A percentile compares a stretch with the other conserved stretches of the same genome.
These are phyloP conservation scores for Psilopsiagon aurifrons DNA, from an alignment of 2,113 vertebrate genomes.

Conservation along the genomic window DNA sequence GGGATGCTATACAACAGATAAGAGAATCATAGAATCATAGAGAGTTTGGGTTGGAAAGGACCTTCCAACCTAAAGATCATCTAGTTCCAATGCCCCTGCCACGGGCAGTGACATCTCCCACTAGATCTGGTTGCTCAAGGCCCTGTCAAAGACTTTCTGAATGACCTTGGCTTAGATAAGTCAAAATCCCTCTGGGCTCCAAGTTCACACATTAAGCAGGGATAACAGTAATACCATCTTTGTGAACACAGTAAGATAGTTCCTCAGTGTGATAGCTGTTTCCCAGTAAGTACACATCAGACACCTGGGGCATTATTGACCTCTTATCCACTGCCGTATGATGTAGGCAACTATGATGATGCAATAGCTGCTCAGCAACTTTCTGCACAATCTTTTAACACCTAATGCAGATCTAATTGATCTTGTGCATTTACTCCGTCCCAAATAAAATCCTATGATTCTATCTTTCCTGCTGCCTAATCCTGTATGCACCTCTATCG, in stretches of 20 bases:
- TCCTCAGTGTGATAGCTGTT: background rate
- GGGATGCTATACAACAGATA: background rate
- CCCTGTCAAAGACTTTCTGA: background rate
- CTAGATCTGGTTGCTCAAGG: background rate
- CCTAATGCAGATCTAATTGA: background rate
- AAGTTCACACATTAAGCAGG: background rate
- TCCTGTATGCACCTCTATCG: background rate
- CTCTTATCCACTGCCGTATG: background rate
- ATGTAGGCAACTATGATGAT: background rate
- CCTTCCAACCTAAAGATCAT: background rate
- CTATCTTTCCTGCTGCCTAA: background rate
- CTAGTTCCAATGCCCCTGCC: background rate
- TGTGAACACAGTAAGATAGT: background rate
- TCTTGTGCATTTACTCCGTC: background rate
- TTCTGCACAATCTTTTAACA: rapidly evolving
- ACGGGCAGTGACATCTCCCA: background rate
- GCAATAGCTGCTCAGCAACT: background rate
- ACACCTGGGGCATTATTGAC: background rate
- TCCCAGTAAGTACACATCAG: background rate
- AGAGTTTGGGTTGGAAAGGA: background rate
- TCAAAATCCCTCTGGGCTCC: background rate
- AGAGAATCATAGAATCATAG: background rate
- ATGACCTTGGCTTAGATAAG: background rate
- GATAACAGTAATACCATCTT: background rate
- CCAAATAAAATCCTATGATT: background rate